Evolutionary conservation across 1,140 invertebrate genomes (phyloP), one percentile per base, ranked within the genome.

Genomic region (Halesus radiatus): DNA sequence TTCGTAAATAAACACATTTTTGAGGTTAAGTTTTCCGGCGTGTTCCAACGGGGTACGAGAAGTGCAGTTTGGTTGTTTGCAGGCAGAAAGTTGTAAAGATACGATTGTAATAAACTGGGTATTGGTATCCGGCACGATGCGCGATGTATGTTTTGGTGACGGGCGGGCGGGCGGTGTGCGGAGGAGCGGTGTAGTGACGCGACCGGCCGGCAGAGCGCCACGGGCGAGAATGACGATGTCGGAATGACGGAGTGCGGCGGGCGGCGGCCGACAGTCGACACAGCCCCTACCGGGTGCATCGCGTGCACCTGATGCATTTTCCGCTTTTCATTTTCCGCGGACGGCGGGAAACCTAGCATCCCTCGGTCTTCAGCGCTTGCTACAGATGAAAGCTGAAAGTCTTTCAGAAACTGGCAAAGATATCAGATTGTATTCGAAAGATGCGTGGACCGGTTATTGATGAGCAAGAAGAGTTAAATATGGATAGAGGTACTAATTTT

Each of bases 171-270:
- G 37, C 37, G 37, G 10, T 16, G 29, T 22, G 60, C 75, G 29
- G 76, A 62, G 62, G 76, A 22, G 62, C 62, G 45, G 32, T 23
- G 29, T 62, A 70, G 70, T 50, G 53, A 79, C 78, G 72, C 78
- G 78, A 79, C 78, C 78, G 68, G 60, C 78, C 70, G 56, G 37
- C 37, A 62, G 54, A 53, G 78, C 78, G 78, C 78, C 78, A 75
- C 70, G 56, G 78, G 78, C 78, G 70, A 75, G 78, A 79, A 75
- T 79, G 78, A 79, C 78, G 78, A 75, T 79, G 72, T 75, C 60
- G 78, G 64, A 54, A 74, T 79, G 78, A 79, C 78, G 70, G 78
- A 79, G 77, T 72, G 58, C 72, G 70, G 23, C 70, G 70, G 70
- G 16, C 72, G 70, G 45, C 70, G 70, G 70, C n/a, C 78, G 78